phyloP scores from a whole-genome alignment of 2,888 invertebrate species.

The Lucinisca nassula region DNA sequence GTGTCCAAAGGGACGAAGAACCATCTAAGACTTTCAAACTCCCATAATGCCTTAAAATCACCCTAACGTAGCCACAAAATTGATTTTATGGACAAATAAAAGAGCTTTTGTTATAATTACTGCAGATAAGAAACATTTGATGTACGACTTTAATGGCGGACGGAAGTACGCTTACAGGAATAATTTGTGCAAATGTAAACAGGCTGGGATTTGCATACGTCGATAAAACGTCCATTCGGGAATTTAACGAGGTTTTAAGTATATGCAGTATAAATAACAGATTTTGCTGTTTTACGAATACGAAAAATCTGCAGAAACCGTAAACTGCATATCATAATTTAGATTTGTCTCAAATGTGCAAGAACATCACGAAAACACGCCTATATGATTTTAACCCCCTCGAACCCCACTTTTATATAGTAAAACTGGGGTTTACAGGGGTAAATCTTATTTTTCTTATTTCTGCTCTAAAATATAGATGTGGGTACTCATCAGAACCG shows the following conservation, averaged over 20 bases:
- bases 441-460: too few species aligned
- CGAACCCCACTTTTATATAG: too few species aligned
- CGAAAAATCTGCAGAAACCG: too few species aligned
- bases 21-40: constrained; percentile 5
- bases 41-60: background rate
- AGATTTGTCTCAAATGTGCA: too few species aligned
- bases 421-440: too few species aligned
- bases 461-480: too few species aligned
- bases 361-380: too few species aligned
- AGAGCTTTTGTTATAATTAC: constrained; percentile 65
- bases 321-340: too few species aligned
- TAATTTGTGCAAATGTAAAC: background rate
- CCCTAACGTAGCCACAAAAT: constrained; percentile 32
- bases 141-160: constrained; percentile 52
- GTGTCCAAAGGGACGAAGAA: background rate
- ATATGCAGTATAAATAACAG: background rate
- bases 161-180: constrained; percentile 51
- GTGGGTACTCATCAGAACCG: too few species aligned
- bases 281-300: background rate
- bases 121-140: constrained; percentile 68
- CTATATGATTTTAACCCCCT: too few species aligned
- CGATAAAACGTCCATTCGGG: background rate
- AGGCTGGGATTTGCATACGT: background rate
- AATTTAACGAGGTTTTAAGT: background rate
- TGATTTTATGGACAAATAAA: constrained; percentile 60